Evolutionary conservation across 2,797 vertebrate species (phyloP), one percentile per base, ranked within the genome.

Genomic region (Hydrolagus colliei): DNA sequence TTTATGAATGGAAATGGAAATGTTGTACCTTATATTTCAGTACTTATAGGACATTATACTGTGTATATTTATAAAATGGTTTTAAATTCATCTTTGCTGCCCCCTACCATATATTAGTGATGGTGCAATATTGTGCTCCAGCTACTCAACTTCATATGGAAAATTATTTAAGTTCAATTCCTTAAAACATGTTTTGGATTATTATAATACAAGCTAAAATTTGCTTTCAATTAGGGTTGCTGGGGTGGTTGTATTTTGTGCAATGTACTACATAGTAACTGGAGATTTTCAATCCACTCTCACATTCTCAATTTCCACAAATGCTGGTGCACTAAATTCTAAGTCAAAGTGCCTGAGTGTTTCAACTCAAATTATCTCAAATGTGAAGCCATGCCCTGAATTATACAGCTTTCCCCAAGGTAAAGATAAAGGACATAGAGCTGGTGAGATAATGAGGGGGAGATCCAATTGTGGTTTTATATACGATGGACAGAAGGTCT

Each of bases 1-100:
- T 87, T 73, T 18, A 73, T 18, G 7, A 73, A 73, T 72, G 61
- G 63, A 86, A 87, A 87, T 76, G 73, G 86, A 27, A 10, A 67
- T 52, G 41, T 52, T 52, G 3, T 6, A 52, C 41, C 41, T 52
- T 52, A 52, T 52, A 52, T 52, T 52, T 52, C 41, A 52, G 41
- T 6, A 52, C 41, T 52, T 52, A 52, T 52, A 6, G 41, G 41
- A 52, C 41, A 52, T 52, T 52, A 52, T 52, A 52, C 41, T 52
- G 41, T 52, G 2, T 52, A 52, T 52, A 52, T 52, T 52, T 52
- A 52, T 52, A 52, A 52, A 61, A 8, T 78, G 59, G 11, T 65
- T 65, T 63, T 79, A 27, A 12, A 63, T 16, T 82, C 32, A 35
- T 16, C 67, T 2, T 82, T 67, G 22, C 61, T 32, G 16, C 63